Base-by-base conservation (phyloP, 1,140 invertebrate genomes). In the Cydia pomonella region DNA sequence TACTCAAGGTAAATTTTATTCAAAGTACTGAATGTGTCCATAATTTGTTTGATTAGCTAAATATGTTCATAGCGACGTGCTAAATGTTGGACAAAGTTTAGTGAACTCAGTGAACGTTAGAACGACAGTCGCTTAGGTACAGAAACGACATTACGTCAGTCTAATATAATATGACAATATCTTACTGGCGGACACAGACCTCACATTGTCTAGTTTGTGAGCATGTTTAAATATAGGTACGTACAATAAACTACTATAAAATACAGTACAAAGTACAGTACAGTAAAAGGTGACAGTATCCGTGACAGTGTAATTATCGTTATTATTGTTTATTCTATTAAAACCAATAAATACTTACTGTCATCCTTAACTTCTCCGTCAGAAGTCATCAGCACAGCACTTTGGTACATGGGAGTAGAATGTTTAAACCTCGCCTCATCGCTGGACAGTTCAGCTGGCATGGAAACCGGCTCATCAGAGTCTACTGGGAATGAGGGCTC, bases 321-420 rank as follows among this genome's bases (percentile, higher is more conserved):
- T 44, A 5, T 44, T 44, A 4, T 13, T 4, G 16, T 44, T 44
- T 4, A 44, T 44, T 44, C 12, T 7, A 13, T 44, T 44, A 44
- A 44, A 44, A 44, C 13, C 41, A 44, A 44, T 12, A 38, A 23
- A 7, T 27, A 77, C 77, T 79, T 77, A 93, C 93, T 88, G 66
- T 93, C 93, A 75, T 93, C 92, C 77, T 90, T 93, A 75, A 86
- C 78, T 33, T 66, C 63, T 47, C 78, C 84, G 66, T 93, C 91
- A 18, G 82, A 84, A 16, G 83, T 77, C 47, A 79, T 79, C 4
- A 93, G 77, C 3, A 93, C 91, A 0, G 95, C 96, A 76, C 96
- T 96, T 84, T 96, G 96, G 83, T 97, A 96, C 13, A 95, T 94
- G 0, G 96, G 96, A 82, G 95, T 96, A 44, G 95, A 95, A 82